phyloP scores from a whole-genome alignment of 1,140 invertebrate species.

The Branchinecta lynchi region DNA sequence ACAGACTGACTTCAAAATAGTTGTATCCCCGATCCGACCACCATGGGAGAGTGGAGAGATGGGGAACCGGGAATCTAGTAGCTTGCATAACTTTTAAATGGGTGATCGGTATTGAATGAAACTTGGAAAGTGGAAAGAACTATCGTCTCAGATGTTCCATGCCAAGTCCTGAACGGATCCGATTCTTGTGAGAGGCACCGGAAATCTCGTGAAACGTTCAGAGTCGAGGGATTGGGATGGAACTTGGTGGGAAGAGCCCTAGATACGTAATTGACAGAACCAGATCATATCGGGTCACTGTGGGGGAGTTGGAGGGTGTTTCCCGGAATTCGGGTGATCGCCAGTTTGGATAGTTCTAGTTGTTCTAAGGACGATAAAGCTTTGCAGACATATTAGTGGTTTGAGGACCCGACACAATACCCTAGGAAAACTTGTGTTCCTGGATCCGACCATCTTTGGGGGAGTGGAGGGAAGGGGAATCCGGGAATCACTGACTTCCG shows the following conservation, averaged over 20 bases:
- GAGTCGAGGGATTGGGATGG: conserved; percentile 4
- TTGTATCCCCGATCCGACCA: too few species aligned
- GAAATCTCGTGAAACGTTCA: background rate
- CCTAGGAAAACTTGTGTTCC: too few species aligned
- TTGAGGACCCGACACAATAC: too few species aligned
- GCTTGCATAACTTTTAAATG: background rate
- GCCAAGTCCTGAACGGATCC: background rate
- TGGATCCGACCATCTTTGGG: too few species aligned
- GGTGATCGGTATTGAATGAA: background rate
- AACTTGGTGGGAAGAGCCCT: conserved; percentile 8
- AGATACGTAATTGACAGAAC: conserved; percentile 2
- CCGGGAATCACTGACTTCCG: too few species aligned
- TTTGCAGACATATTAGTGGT: too few species aligned
- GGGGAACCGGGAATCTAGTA: background rate
- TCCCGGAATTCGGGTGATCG: too few species aligned
- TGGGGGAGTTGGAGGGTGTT: conserved; percentile 7
- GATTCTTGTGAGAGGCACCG: background rate
- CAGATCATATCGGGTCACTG: background rate
- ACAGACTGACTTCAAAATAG: too few species aligned
- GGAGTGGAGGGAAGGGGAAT: too few species aligned
- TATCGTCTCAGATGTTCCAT: background rate
- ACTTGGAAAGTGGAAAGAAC: conserved; percentile 1
- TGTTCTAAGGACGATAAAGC: too few species aligned
- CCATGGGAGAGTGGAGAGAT: too few species aligned
- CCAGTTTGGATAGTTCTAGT: too few species aligned